Base-by-base conservation (phyloP, 2,888 invertebrate species). In the Junonia oenone region DNA sequence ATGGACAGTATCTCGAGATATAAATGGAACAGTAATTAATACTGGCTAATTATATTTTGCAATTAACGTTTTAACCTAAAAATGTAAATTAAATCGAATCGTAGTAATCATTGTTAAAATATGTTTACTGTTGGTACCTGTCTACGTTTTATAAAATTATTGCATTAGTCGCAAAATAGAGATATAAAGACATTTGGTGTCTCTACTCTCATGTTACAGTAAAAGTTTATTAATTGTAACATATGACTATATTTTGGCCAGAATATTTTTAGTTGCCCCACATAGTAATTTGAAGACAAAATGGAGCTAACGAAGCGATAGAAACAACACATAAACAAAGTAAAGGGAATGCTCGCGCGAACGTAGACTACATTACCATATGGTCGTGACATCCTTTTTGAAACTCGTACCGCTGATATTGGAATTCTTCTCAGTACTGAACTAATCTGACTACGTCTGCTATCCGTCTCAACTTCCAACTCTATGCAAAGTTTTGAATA, bases 371-470 rank as follows among this genome's bases (percentile, higher is more conserved):
- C 63, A 87, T 86, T 85, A 83, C 79, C 86, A 86, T 89, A 85
- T n/a, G n/a, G n/a, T n/a, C n/a, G n/a, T n/a, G n/a, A n/a, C 14
- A 51, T 47, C 50, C 19, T 31, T 35, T 13, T 31, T 9, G 13
- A 8, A 43, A 29, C 29, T n/a, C 31, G 27, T 35, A 68, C 71
- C 66, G 72, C 72, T 72, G 76, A 82, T 88, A 88, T 89, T 88
- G 82, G 81, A 87, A 88, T 87, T 84, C 85, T 89, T 87, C 80
- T 78, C 79, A 84, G 83, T 83, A 75, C 79, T 75, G 74, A 77
- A 86, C 81, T 79, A 81, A 73, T 73, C 74, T 72, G 69, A 69
- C 71, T 63, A 64, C 61, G 68, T 64, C 72, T 72, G 71, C 71
- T 76, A 68, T 69, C 68, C 69, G 67, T 67, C 61, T 63, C 68